Evolutionary conservation across 2,113 vertebrate genomes (phyloP), one percentile per base, ranked within the genome.

Genomic region (Podiceps cristatus): DNA sequence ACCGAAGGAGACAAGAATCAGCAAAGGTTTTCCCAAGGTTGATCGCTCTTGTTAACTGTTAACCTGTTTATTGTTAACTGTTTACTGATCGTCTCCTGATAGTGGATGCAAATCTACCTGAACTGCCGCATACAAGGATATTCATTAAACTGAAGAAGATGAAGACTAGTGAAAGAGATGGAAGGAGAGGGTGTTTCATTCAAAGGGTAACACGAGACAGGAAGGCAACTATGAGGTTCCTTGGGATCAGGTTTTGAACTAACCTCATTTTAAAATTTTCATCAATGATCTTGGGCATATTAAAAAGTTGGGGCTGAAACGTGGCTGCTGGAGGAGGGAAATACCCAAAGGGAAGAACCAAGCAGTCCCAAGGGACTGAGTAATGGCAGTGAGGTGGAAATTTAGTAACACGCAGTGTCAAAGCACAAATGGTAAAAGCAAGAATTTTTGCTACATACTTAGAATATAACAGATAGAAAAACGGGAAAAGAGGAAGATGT

Each of bases 401-500:
- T 86, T 83, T 28, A 73, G 19, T n/a, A 66, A 62, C 42, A 20
- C 2, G 1, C 10, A 20, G 22, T 31, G 33, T 24, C 69, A 49
- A 80, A 79, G 49, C 33, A 37, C 5, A 75, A 93, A 67, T 35
- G 52, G 33, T 45, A 79, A 77, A 1, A 42, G 37, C n/a, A 40
- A n/a, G 35, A 28, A 13, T 20, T 95, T 84, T 31, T 84, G 79
- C 47, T 77, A 13, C 20, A 7, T 1, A 5, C 40, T 74, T 68
- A 37, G 58, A 76, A 84, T 45, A 28, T 5, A 90, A 50, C 28
- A 71, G 27, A 47, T 1, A 59, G 28, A 2, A 29, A 79, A 86
- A 47, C 44, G 20, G 16, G 6, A 40, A 64, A 93, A 95, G 84
- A 76, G 84, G 72, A 94, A 95, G 58, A 77, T 69, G 83, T 80